Base-by-base conservation (phyloP, 2,113 vertebrate genomes). In the Coreoperca whiteheadi region DNA sequence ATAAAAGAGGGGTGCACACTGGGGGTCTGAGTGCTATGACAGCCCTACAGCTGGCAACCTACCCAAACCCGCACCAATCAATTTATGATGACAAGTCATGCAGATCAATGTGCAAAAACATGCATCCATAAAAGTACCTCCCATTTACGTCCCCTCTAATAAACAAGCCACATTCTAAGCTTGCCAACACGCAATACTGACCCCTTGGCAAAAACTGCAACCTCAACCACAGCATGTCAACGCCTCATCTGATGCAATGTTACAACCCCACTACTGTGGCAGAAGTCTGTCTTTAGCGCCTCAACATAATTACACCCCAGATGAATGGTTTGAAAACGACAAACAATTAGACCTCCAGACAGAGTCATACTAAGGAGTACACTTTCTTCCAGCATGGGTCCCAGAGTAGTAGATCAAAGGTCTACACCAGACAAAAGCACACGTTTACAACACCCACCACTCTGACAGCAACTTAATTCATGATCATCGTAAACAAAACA, bases 321-420 rank as follows among this genome's bases (percentile, higher is more conserved):
- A 85, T 87, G 83, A 93, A 91, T 57, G 79, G 90, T 88, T 90
- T 88, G 90, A 78, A 88, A 94, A 92, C 71, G 85, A 92, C 89
- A 75, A 87, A 90, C 89, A 94, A 94, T 94, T 93, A 94, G 79
- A 74, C 63, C 43, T 83, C 72, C 79, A 91, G 92, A 90, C 92
- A 87, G 81, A 74, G 70, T 53, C 77, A 88, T 87, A 78, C 59
- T 39, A 75, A 73, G 41, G 51, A 78, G 72, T 72, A 71, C 67
- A 86, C 87, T 92, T 78, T 77, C 79, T 86, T 90, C 84, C 57
- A 73, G 79, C 61, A 64, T 69, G 56, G 86, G 69, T 59, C 74
- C 71, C 82, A 53, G 80, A 74, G 46, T 53, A 77, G 67, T 0
- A 65, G 66, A 90, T 90, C 91, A 93, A 93, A 91, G 88, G 82